phyloP scores from a whole-genome alignment of 2,797 vertebrate genomes.

The Molossus molossus region DNA sequence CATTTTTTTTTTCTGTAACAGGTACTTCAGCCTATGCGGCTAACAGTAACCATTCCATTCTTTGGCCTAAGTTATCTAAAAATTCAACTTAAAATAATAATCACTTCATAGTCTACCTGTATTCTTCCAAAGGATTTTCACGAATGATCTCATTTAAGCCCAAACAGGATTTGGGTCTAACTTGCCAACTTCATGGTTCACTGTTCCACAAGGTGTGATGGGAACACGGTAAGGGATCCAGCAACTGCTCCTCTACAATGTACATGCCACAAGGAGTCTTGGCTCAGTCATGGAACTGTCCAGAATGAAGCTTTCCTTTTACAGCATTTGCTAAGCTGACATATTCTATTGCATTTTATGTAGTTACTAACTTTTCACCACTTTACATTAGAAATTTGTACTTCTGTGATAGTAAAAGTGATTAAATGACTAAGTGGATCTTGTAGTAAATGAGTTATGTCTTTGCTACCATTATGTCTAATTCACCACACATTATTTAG shows the following conservation, averaged over 20 bases:
- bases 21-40: conserved; percentile 32
- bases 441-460: conserved; percentile 90
- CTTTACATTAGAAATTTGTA: conserved; percentile 81
- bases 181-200: conserved; percentile 18
- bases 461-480: conserved; percentile 89
- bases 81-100: conserved; percentile 68
- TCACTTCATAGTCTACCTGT: conserved; percentile 32
- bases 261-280: not conserved
- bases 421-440: conserved; percentile 89
- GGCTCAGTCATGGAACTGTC: not conserved
- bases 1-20: conserved; percentile 44
- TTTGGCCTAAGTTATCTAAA: conserved; percentile 68
- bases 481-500: conserved; percentile 90
- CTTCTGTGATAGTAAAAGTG: conserved; percentile 86
- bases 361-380: conserved; percentile 86
- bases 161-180: conserved; percentile 30
- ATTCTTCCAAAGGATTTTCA: conserved; percentile 67
- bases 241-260: not conserved
- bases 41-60: not conserved
- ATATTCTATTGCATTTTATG: conserved; percentile 73
- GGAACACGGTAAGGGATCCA: not conserved
- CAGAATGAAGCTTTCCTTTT: conserved; percentile 44
- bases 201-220: conserved; percentile 3
- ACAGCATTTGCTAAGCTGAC: conserved; percentile 61
- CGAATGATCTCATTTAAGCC: conserved; percentile 65